Percentiles rank a stretch among this genome's conserved stretches.
Evolutionary conservation across 2,888 invertebrate species (phyloP).

Genomic region (Synergus itoensis): DNA sequence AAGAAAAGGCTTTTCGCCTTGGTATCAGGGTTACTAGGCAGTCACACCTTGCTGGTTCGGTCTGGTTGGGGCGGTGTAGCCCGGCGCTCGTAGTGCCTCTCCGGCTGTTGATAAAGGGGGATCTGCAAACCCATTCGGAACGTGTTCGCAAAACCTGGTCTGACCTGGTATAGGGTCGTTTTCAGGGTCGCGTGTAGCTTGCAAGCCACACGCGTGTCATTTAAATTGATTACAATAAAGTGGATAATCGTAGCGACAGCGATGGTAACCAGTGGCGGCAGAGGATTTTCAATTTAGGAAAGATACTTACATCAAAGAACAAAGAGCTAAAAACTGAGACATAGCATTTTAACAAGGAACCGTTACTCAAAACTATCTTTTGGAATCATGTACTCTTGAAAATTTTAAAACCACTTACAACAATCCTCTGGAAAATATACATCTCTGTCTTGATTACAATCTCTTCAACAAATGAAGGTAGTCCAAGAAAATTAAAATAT

Average conservation of each 20-base stretch:
- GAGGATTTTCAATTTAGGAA: neutral
- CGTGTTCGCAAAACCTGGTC: constrained; percentile 78
- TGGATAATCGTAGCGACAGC: constrained; percentile 17
- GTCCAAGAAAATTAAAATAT: too few relatives aligned
- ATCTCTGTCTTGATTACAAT: too few relatives aligned
- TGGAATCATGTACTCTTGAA: neutral
- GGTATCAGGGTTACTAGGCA: constrained; percentile 76
- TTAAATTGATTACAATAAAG: constrained; percentile 29
- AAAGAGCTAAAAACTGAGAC: neutral
- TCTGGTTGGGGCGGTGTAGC: constrained; percentile 78
- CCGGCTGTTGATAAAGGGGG: constrained; percentile 83
- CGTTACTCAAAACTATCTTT: neutral
- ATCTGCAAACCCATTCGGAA: constrained; percentile 80
- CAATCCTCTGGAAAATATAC: neutral
- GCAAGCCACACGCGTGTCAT: constrained; percentile 24
- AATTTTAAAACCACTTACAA: neutral
- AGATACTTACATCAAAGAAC: neutral
- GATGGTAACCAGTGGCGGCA: constrained; percentile 16
- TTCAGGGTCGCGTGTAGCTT: constrained; percentile 26
- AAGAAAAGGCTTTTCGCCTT: constrained; percentile 75
- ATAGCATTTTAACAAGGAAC: neutral
- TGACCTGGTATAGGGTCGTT: constrained; percentile 52
- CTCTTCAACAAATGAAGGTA: too few relatives aligned
- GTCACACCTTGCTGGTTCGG: constrained; percentile 78
- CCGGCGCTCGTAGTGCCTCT: constrained; percentile 79